A percentile compares a stretch with the other conserved stretches of the same genome.
Conservation (phyloP, 2,888 invertebrate genomes). For the Caenorhabditis parvicauda region DNA sequence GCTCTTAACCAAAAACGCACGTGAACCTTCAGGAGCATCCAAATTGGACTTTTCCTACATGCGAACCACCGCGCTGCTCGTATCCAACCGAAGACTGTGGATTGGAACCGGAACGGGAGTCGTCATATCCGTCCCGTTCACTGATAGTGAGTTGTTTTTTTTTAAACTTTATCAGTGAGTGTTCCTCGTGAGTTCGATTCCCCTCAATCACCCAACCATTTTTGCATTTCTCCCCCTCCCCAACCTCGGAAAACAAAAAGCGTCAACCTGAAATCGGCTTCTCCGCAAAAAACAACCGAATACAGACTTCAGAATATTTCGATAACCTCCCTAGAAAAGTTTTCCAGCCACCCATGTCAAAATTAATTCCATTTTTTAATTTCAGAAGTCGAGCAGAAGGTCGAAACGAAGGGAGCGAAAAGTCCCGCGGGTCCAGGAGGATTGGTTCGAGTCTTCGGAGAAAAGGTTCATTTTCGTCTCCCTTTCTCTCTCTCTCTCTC, state of each 20-base stretch:
- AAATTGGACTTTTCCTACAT: slow-evolving; percentile 95
- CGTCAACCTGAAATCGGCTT: no score
- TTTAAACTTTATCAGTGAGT: slow-evolving; percentile 62
- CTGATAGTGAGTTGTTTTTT: slow-evolving; percentile 36
- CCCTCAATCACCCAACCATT: no score
- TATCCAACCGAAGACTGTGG: slow-evolving; percentile 92
- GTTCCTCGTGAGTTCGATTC: no score
- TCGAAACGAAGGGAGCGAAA: slow-evolving; percentile 28
- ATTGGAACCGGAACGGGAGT: slow-evolving; percentile 93
- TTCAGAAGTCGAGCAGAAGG: slow-evolving; percentile 40
- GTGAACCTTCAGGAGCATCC: slow-evolving; percentile 75
- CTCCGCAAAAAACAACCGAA: neutral
- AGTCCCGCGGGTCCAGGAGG: slow-evolving; percentile 66
- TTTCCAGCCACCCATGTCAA: neutral
- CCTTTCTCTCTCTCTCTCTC: neutral
- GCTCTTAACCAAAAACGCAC: neutral
- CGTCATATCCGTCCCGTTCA: slow-evolving; percentile 71
- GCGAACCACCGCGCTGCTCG: slow-evolving; percentile 87
- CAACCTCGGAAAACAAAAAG: no score
- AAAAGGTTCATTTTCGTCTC: neutral
- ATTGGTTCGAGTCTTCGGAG: slow-evolving; percentile 71
- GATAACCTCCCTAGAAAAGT: neutral
- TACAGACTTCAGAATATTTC: neutral
- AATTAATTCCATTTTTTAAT: neutral
- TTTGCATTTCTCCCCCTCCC: no score